Evolutionary conservation across 37 sponge, comb jelly and placozoan genomes (phyloP).

Genomic region (Spongilla lacustris): DNA sequence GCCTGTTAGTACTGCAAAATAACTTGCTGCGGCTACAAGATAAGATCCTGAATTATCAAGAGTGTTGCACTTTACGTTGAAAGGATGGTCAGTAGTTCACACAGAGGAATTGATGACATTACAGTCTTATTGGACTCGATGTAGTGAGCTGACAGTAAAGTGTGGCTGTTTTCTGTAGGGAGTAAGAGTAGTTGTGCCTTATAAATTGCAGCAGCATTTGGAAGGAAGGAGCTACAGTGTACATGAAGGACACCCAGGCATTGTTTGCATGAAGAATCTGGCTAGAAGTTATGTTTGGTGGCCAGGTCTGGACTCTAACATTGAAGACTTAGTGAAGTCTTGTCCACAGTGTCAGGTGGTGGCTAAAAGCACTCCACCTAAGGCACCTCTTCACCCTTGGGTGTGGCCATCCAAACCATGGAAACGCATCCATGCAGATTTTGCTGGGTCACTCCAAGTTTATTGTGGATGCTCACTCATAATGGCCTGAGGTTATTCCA

Average conservation of each 20-base stretch:
- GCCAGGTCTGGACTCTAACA: slow-evolving; percentile 19
- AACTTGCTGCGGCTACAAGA: neutral
- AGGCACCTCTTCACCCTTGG: slow-evolving; percentile 26
- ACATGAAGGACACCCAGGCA: slow-evolving; percentile 26
- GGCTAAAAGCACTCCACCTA: neutral
- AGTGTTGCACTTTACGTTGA: slow-evolving; percentile 24
- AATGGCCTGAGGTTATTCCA: slow-evolving; percentile 35
- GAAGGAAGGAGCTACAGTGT: slow-evolving; percentile 16
- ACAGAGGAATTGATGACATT: neutral
- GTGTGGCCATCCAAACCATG: slow-evolving; percentile 21
- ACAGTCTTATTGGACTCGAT: neutral
- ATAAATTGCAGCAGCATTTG: neutral
- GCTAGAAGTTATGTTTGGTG: slow-evolving; percentile 34
- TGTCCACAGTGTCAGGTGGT: slow-evolving; percentile 6
- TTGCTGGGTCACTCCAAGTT: slow-evolving; percentile 8
- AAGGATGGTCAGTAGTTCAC: slow-evolving; percentile 42
- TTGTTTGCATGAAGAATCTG: slow-evolving; percentile 13
- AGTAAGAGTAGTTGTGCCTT: slow-evolving; percentile 10
- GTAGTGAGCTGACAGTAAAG: slow-evolving; percentile 15
- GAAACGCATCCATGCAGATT: slow-evolving; percentile 35
- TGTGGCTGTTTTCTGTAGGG: slow-evolving; percentile 28
- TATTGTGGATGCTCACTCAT: slow-evolving; percentile 31
- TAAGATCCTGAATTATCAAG: slow-evolving; percentile 40
- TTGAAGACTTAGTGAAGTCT: slow-evolving; percentile 12
- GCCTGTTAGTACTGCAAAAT: slow-evolving; percentile 8